A percentile compares a stretch with the other conserved stretches of the same genome.
phyloP scores from a whole-genome alignment of 2,113 vertebrate species.

The Takifugu flavidus region DNA sequence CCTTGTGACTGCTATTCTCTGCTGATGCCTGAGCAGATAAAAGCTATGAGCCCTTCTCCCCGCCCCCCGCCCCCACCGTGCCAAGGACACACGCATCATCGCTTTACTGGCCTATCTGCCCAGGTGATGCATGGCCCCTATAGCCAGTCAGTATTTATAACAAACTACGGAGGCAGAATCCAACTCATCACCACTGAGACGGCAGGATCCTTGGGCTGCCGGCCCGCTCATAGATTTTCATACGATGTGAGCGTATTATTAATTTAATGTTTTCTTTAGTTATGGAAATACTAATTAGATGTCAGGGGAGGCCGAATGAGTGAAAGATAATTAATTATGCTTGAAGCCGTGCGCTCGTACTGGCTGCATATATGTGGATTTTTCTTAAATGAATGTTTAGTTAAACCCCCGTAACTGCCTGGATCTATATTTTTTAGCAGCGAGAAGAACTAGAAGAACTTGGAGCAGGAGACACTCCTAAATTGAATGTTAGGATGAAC shows the following conservation, averaged over 20 bases:
- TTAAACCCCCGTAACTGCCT: neutral
- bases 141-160: slow-evolving; percentile 66
- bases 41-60: slow-evolving; percentile 57
- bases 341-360: neutral
- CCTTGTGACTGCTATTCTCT: slow-evolving; percentile 58
- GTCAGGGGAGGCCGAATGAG: slow-evolving; percentile 5
- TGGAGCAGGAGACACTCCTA: neutral
- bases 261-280: slow-evolving; percentile 19
- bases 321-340: slow-evolving; percentile 20
- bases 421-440: slow-evolving; percentile 1
- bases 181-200: slow-evolving; percentile 44
- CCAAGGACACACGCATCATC: slow-evolving; percentile 70
- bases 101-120: slow-evolving; percentile 66
- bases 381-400: slow-evolving; percentile 10
- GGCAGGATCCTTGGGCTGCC: slow-evolving; percentile 38
- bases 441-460: neutral
- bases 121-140: slow-evolving; percentile 68
- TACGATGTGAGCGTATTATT: slow-evolving; percentile 12
- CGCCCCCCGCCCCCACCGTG: slow-evolving; percentile 16
- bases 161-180: slow-evolving; percentile 48
- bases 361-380: neutral
- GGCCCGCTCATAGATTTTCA: slow-evolving; percentile 9
- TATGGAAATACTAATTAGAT: slow-evolving; percentile 37
- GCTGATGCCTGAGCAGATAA: slow-evolving; percentile 67
- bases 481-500: slow-evolving; percentile 15